phyloP scores from a whole-genome alignment of 2,888 invertebrate species.

The Tenthredo mesomela region DNA sequence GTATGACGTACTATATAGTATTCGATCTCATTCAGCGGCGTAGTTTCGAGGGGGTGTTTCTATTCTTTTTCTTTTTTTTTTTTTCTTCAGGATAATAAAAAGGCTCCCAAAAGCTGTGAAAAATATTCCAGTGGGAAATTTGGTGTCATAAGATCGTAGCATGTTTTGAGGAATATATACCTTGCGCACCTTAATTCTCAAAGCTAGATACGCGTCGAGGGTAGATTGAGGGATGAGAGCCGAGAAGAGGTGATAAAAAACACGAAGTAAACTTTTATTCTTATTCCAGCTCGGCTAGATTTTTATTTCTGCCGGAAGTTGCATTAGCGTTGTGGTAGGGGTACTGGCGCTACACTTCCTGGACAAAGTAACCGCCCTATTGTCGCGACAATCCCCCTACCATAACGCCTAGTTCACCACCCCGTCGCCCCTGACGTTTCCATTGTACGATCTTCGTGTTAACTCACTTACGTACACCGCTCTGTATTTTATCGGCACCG shows the following conservation, averaged over 20 bases:
- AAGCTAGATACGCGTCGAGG: background rate
- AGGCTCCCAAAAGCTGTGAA: background rate
- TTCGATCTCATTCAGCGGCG: background rate
- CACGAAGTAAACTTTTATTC: slow-evolving; percentile 58
- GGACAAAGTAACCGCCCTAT: slow-evolving; percentile 70
- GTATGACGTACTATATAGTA: background rate
- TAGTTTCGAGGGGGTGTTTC: background rate
- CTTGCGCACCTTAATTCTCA: slow-evolving; percentile 3
- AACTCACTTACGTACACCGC: slow-evolving; percentile 65
- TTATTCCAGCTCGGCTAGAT: slow-evolving; percentile 45
- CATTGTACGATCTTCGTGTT: slow-evolving; percentile 65
- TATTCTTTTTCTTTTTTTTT: background rate
- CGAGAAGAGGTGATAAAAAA: background rate
- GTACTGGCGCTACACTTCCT: slow-evolving; percentile 63
- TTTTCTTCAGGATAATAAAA: background rate
- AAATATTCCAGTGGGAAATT: background rate
- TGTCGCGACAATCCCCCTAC: slow-evolving; percentile 60
- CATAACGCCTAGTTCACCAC: slow-evolving; percentile 20
- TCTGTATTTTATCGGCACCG: slow-evolving; percentile 44
- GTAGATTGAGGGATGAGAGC: background rate
- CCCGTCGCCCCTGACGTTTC: slow-evolving; percentile 54
- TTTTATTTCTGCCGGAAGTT: slow-evolving; percentile 65
- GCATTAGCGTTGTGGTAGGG: slow-evolving; percentile 64
- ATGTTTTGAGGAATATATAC: background rate
- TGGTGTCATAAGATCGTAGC: background rate